A percentile compares a stretch with the other conserved stretches of the same genome.
Evolutionary conservation across 1,140 invertebrate species (phyloP).

Genomic region (Brachionus paranguensis): DNA sequence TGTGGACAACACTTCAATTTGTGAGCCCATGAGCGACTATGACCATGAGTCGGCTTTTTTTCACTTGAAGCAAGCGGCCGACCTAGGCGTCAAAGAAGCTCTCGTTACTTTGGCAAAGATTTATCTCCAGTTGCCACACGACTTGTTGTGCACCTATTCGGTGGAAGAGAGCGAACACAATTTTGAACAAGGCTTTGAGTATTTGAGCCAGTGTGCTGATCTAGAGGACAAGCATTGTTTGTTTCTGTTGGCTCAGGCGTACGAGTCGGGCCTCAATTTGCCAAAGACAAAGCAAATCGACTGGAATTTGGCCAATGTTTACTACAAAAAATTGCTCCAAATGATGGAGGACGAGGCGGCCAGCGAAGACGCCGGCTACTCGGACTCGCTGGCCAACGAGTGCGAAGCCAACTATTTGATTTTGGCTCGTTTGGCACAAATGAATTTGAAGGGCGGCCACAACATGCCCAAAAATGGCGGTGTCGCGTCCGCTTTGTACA

Average conservation of each 20-base stretch:
- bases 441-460: constrained; percentile 57
- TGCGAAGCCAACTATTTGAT: constrained; percentile 54
- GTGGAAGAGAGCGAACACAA: constrained; percentile 50
- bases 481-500: constrained; percentile 58
- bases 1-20: constrained; percentile 41
- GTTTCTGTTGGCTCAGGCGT: constrained; percentile 59
- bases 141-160: constrained; percentile 55
- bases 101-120: constrained; percentile 58
- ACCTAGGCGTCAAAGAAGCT: constrained; percentile 59
- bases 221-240: constrained; percentile 58
- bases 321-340: constrained; percentile 54
- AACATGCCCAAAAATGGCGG: constrained; percentile 54
- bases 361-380: constrained; percentile 53
- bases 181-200: constrained; percentile 53
- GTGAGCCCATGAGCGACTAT: constrained; percentile 44
- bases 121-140: constrained; percentile 57
- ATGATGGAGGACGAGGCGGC: constrained; percentile 54
- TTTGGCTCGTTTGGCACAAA: constrained; percentile 57
- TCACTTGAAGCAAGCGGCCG: constrained; percentile 59
- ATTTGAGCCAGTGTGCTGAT: constrained; percentile 57
- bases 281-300: constrained; percentile 41
- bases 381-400: constrained; percentile 46
- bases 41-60: constrained; percentile 60
- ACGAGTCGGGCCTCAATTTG: constrained; percentile 57
- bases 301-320: neutral